Percentiles rank a stretch among this genome's conserved stretches.
These are phyloP conservation scores for Cherax quadricarinatus DNA, from an alignment of 1,140 invertebrate species.

Conservation along the genomic window DNA sequence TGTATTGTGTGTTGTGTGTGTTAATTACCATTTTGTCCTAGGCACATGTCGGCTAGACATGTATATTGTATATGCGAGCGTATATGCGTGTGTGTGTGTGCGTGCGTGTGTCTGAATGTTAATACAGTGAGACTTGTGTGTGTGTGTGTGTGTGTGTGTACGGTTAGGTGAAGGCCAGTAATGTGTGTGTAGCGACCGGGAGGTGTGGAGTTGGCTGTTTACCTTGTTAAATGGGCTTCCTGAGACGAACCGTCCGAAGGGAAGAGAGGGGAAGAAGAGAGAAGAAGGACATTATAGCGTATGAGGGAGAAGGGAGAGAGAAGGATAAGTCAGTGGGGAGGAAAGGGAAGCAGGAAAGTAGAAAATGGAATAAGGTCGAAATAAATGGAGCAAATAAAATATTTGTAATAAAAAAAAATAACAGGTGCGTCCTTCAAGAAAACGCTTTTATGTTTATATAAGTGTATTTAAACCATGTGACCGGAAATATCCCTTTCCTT, in stretches of 20 bases:
- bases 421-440: too few relatives aligned
- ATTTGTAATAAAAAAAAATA: background rate
- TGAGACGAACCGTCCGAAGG: background rate
- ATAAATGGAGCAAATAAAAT: background rate
- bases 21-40: too few relatives aligned
- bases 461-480: too few relatives aligned
- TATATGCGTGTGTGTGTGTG: constrained; percentile 45
- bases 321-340: background rate
- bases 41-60: too few relatives aligned
- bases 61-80: background rate
- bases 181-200: background rate
- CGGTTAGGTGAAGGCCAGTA: background rate
- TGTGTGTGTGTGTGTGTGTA: background rate
- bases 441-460: too few relatives aligned
- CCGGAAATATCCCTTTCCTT: too few relatives aligned
- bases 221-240: background rate
- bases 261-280: background rate
- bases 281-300: background rate
- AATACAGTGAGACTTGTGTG: background rate
- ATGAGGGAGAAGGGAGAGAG: background rate
- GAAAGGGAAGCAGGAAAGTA: background rate
- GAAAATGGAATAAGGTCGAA: background rate
- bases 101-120: background rate
- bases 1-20: background rate
- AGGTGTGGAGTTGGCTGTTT: background rate